Base-by-base conservation (phyloP, 2,113 vertebrate species). In the Percopsis transmontana region DNA sequence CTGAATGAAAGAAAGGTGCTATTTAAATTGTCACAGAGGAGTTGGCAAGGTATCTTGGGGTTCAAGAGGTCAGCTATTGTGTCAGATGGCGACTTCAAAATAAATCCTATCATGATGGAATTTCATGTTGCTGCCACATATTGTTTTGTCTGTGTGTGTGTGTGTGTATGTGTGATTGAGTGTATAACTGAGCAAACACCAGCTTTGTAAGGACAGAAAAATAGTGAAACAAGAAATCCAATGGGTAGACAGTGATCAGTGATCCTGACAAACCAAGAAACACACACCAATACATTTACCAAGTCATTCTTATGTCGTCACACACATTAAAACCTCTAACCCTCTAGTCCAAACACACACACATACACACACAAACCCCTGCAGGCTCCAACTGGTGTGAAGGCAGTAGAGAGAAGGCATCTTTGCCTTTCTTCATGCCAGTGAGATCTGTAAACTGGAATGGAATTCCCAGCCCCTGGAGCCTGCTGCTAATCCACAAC, bases 391-490 rank as follows among this genome's bases (percentile, higher is more conserved):
- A 86, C 75, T 60, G 63, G 78, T 87, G 85, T 88, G 87, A 89
- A 86, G 74, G 80, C 79, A 90, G 81, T 58, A 72, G 76, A 84
- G 84, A 85, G 83, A 85, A 87, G 79, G 82, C 84, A 89, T 87
- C 85, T 64, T 78, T 80, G 61, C 76, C 72, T 86, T 85, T 87
- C 62, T 82, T 81, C 57, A 84, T 92, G 91, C 90, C 91, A 92
- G 87, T 83, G 86, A 90, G 80, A 86, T 83, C 91, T 91, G 90
- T 90, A 92, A 91, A 88, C 64, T 66, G 88, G 86, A 90, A 90
- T 91, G 87, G 89, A 86, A 90, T 91, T 90, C 88, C 87, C 89
- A 88, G 90, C 82, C 89, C 87, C 89, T 84, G 87, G 85, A 90
- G 89, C 87, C 85, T 88, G 84, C 82, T 85, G 82, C 83, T 91